Evolutionary conservation across 2,797 vertebrate genomes (phyloP), one percentile per base, ranked within the genome.

Genomic region (Fistularia commersonii): DNA sequence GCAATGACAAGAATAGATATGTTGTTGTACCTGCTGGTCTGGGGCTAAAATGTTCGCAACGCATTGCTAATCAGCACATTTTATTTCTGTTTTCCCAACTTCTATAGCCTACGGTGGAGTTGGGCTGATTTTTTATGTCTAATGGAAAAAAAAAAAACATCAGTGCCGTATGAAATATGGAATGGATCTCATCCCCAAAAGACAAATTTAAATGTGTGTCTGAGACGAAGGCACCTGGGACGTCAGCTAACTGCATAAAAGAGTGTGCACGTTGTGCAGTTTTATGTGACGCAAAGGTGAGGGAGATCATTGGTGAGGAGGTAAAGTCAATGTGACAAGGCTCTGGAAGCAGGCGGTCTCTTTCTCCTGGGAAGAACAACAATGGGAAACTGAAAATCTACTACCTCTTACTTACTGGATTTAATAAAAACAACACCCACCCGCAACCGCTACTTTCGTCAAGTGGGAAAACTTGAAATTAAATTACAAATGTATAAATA

Each of bases 81-180:
- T 4, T 4, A 23, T 23, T 23, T 23, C 4, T 4, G 23, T 2
- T 23, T 4, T 23, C 23, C 23, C 23, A 23, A 23, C 23, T 23
- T 23, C 23, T 23, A 23, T 23, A 23, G 23, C 2, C 23, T 4
- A 4, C 4, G 23, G 4, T 23, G 23, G 23, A 23, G 23, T 23
- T 4, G 23, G 23, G 23, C 23, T 23, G 23, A 2, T 23, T 73
- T 64, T 53, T 57, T 47, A 57, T 65, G 57, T 65, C 51, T 39
- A 12, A 13, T 35, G 51, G 44, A 54, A 76, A 69, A 75, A 80
- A 83, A 79, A 66, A 78, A 71, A 77, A 39, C 74, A 62, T 45
- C 63, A 79, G 70, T 51, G 69, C 77, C 76, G 63, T 66, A 82
- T 77, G 53, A 72, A 78, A 77, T 23, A 46, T 67, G 70, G 61